Conservation (phyloP, 2,797 vertebrate species). For the Neosalanx taihuensis region DNA sequence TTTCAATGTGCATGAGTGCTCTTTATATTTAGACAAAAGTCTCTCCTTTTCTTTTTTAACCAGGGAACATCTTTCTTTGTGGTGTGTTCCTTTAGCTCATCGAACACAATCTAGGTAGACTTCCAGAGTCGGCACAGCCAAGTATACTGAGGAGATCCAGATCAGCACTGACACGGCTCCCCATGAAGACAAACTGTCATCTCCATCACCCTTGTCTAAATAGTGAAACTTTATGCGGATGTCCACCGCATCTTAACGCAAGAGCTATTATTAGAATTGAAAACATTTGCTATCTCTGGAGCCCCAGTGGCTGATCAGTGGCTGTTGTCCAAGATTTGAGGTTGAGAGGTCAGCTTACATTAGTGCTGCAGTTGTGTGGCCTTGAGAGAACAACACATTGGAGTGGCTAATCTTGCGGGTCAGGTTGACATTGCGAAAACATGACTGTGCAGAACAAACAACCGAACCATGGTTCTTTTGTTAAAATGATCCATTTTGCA, state of each 20-base stretch:
- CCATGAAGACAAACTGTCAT: not conserved
- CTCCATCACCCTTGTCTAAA: not conserved
- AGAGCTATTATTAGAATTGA: conserved; percentile 18
- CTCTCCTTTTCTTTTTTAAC: not conserved
- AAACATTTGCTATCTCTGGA: conserved; percentile 9
- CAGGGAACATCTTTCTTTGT: not conserved
- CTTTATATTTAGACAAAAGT: conserved; percentile 8
- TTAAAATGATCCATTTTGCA: not conserved
- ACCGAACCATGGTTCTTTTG: not conserved
- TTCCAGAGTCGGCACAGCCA: not conserved
- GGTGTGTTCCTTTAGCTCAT: not conserved
- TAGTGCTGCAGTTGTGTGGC: conserved; percentile 22
- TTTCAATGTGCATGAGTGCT: not conserved
- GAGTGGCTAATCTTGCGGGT: conserved; percentile 1
- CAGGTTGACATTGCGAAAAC: conserved; percentile 10
- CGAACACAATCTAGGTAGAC: not conserved
- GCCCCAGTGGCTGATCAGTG: not conserved
- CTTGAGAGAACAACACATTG: conserved; percentile 11
- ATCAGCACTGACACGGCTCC: not conserved
- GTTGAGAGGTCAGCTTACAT: conserved; percentile 15
- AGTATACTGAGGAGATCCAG: not conserved
- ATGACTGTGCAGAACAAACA: not conserved
- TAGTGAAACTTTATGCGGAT: conserved; percentile 5
- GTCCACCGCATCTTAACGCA: not conserved
- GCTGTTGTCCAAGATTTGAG: conserved; percentile 13